Conservation (phyloP, 2,888 invertebrate genomes). For the Pandemis corylana region DNA sequence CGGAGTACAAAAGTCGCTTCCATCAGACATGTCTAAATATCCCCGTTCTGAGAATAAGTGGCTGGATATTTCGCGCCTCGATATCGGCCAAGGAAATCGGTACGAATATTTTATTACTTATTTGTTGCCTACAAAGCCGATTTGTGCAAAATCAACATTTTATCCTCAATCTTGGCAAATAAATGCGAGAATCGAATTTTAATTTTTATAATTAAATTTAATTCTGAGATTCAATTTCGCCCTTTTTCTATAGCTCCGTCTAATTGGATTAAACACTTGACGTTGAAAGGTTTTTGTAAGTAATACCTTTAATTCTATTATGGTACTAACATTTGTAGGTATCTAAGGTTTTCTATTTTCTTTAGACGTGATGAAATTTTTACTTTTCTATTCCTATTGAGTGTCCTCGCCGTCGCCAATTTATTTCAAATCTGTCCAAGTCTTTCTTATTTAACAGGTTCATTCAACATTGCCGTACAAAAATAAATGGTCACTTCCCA, state of each 20-base stretch:
- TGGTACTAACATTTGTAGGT: not conserved
- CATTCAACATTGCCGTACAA: not conserved
- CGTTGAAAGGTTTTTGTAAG: conserved; percentile 8
- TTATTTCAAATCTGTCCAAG: not conserved
- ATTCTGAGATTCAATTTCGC: conserved; percentile 2
- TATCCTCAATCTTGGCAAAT: not conserved
- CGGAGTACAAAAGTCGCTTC: not conserved
- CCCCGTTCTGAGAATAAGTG: not conserved
- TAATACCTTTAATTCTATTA: conserved; percentile 5
- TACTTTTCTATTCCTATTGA: not conserved
- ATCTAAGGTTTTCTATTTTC: not conserved
- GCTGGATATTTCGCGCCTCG: conserved; percentile 2
- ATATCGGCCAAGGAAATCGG: conserved; percentile 3
- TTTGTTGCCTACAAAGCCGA: conserved; percentile 19
- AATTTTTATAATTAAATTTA: conserved; percentile 13
- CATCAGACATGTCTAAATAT: conserved; percentile 2
- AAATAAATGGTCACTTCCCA: too few species aligned
- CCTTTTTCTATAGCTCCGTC: not conserved
- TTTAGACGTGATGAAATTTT: not conserved
- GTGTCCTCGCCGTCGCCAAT: not conserved
- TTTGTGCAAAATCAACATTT: conserved; percentile 10
- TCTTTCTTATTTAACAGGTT: not conserved
- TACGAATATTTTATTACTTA: conserved; percentile 16
- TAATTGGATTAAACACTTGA: conserved; percentile 4
- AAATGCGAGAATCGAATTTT: not conserved